Evolutionary conservation across 2,797 vertebrate genomes (phyloP).

Genomic region (Paramormyrops hopkinsi): DNA sequence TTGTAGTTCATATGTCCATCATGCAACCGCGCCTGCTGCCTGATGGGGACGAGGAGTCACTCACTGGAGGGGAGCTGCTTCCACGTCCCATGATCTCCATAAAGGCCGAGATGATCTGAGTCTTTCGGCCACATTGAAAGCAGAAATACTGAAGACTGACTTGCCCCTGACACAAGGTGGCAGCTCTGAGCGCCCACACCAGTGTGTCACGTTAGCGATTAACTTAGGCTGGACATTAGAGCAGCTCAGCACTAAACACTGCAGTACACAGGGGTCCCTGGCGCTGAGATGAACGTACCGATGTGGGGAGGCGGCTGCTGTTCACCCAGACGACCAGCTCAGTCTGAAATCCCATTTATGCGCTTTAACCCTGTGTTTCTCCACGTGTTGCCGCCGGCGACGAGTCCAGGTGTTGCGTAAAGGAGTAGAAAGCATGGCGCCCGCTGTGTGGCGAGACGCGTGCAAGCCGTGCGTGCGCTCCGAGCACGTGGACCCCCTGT

Average conservation of each 20-base stretch:
- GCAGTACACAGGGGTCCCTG: constrained; percentile 53
- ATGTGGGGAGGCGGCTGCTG: neutral
- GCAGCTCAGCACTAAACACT: constrained; percentile 24
- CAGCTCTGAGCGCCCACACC: constrained; percentile 43
- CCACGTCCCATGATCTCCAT: neutral
- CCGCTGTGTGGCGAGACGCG: constrained; percentile 20
- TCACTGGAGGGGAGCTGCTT: constrained; percentile 37
- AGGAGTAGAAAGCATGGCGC: neutral
- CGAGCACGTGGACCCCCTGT: neutral
- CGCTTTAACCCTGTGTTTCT: neutral
- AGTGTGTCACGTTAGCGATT: constrained; percentile 61
- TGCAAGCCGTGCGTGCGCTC: neutral
- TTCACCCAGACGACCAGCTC: neutral
- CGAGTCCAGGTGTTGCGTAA: neutral
- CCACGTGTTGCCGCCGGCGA: neutral
- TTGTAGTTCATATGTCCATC: neutral
- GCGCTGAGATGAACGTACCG: neutral
- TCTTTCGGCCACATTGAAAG: neutral
- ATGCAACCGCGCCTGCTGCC: neutral
- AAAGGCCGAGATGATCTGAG: neutral
- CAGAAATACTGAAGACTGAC: neutral
- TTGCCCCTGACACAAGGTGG: neutral
- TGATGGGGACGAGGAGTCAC: neutral
- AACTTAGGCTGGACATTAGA: constrained; percentile 41
- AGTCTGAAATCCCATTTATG: neutral